Evolutionary conservation across 2,113 vertebrate genomes (phyloP), one percentile per base, ranked within the genome.

Genomic region (Platanista minor): DNA sequence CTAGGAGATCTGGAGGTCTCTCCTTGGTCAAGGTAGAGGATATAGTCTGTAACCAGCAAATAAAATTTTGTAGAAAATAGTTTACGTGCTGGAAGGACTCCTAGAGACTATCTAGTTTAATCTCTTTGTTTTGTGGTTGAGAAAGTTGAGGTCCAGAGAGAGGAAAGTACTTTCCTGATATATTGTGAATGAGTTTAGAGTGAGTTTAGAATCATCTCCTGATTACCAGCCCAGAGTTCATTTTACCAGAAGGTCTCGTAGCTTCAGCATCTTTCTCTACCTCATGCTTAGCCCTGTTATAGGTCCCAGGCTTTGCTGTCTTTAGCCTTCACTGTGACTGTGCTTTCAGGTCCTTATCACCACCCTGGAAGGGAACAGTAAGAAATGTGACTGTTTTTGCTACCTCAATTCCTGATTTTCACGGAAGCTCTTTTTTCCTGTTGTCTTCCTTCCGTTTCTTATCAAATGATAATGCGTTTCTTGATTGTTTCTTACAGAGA

Each of bases 401-500:
- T 75, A 25, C 49, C 93, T 81, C 25, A 61, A 81, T 92, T 92
- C 3, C 69, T 90, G 36, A 74, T 52, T 69, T 92, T 71, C 14
- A 62, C 27, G 5, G 29, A 62, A 29, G 8, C 33, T 81, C 62
- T 89, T 86, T 88, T 92, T 90, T 85, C 31, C 86, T 94, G 7
- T 94, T 27, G 6, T 3, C 39, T 87, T 93, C 10, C 21, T 92
- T 95, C 43, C 29, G 39, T 33, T 75, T 87, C 39, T 71, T 92
- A 25, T 85, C 54, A 88, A 74, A 41, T 75, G 36, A 33, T 92
- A 27, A 62, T 84, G 25, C 52, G 9, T 54, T 90, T 92, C 64
- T 88, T 93, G 33, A 96, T 90, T 88, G 2, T 77, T 57, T 52
- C 87, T 97, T 95, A 20, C 97, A 99, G 99, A 97, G 99, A 99